Base-by-base conservation (phyloP, 2,797 vertebrate species). In the Parotocinclus haroldoi region DNA sequence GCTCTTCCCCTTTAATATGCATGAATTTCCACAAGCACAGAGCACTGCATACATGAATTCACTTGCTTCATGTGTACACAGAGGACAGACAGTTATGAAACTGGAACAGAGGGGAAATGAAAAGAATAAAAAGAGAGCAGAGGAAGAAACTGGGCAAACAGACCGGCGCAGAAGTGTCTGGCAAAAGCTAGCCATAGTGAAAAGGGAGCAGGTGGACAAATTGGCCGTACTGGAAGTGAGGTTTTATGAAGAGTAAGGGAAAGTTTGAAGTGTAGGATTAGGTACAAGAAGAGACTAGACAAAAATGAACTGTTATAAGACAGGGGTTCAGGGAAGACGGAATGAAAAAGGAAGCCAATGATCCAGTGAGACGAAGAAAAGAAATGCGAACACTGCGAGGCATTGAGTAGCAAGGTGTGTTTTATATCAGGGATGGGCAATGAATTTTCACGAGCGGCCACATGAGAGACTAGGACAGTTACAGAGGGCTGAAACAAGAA, bases 181-280 rank as follows among this genome's bases (percentile, higher is more conserved):
- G 61, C 19, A 65, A 49, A 37, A 39, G 10, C 17, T 49, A 44
- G 44, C 38, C 51, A 9, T 11, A 36, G 40, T 18, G 38, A 36
- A 38, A 44, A 53, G 42, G 18, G 17, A 40, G 55, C 50, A 66
- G 63, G 69, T 71, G 69, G 69, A 72, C 17, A 39, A 71, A 64
- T n/a, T 54, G 52, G 52, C 39, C 56, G 61, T 37, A 5, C 19
- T 51, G 44, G 19, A 38, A 54, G 40, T 48, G 27, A 11, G 10
- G 58, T 48, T 27, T 55, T 68, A 13, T 42, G 27, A 27, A 27
- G 27, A 27, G 27, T 27, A 27, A 56, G 42, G n/a, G 14, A 37
- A 63, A 57, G 16, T 44, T 27, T 36, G 17, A 4, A 27, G 27
- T 27, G 27, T 27, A 27, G 27, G 27, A 27, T 27, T 27, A 27